Evolutionary conservation across 2,888 invertebrate genomes (phyloP).

Genomic region (Orthonevra nobilis): DNA sequence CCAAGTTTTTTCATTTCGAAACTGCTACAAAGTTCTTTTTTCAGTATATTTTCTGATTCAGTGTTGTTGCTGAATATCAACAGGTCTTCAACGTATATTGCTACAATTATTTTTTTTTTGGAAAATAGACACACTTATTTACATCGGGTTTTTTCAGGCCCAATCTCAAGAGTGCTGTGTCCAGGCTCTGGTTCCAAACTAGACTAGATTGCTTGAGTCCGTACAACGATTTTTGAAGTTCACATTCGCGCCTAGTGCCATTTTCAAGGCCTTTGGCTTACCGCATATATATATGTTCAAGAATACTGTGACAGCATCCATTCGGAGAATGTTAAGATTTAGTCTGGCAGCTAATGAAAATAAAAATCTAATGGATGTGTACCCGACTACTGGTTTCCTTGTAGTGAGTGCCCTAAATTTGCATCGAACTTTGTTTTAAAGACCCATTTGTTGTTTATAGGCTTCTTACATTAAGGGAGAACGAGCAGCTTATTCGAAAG

Average conservation of each 20-base stretch:
- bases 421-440: slow-evolving; percentile 46
- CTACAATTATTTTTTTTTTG: slow-evolving; percentile 28
- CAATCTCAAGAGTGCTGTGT: slow-evolving; percentile 23
- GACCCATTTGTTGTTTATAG: slow-evolving; percentile 40
- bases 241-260: slow-evolving; percentile 13
- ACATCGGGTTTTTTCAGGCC: neutral
- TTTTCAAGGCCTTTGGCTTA: slow-evolving; percentile 61
- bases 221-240: slow-evolving; percentile 39
- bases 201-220: slow-evolving; percentile 55
- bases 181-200: slow-evolving; percentile 54
- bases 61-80: slow-evolving; percentile 27
- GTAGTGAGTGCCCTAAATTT: slow-evolving; percentile 58
- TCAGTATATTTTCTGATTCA: neutral
- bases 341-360: neutral
- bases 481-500: too few species aligned
- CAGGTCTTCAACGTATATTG: slow-evolving; percentile 39
- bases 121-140: slow-evolving; percentile 6
- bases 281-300: slow-evolving; percentile 44
- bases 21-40: neutral
- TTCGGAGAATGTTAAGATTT: slow-evolving; percentile 25
- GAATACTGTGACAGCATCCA: slow-evolving; percentile 41
- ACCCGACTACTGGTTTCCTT: slow-evolving; percentile 40
- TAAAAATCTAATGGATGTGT: neutral
- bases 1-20: slow-evolving; percentile 42
- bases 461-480: too few species aligned